Percentiles rank a stretch among this genome's conserved stretches.
These are phyloP conservation scores for Pelochelys cantorii DNA, from an alignment of 2,797 vertebrate species.

Conservation along the genomic window DNA sequence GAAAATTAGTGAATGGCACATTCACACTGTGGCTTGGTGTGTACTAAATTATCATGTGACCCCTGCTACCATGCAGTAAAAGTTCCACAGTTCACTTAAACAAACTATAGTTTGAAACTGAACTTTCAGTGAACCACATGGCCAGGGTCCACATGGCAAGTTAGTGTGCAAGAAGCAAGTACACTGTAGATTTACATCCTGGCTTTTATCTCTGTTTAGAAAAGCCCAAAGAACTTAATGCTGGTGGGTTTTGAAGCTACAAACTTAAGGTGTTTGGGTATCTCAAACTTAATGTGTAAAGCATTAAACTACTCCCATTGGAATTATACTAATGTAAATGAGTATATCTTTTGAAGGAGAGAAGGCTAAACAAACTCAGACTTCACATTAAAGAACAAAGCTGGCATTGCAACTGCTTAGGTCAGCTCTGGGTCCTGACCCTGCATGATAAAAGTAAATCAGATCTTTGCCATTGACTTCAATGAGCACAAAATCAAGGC, in stretches of 20 bases:
- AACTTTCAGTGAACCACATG: background rate
- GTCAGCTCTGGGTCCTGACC: background rate
- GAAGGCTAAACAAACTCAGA: background rate
- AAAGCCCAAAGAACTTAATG: background rate
- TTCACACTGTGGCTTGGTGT: no score
- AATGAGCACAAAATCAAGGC: background rate
- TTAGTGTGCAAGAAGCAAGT: background rate
- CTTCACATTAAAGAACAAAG: background rate
- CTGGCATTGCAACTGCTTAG: background rate
- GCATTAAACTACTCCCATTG: background rate
- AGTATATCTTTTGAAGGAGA: background rate
- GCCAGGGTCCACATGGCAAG: no score
- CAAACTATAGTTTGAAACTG: background rate
- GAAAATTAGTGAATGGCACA: background rate
- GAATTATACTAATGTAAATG: background rate
- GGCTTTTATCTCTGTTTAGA: background rate
- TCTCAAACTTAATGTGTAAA: background rate
- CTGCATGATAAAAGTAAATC: background rate
- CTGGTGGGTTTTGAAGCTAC: background rate
- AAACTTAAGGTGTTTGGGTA: background rate
- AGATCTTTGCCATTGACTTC: background rate
- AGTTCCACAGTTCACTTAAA: background rate
- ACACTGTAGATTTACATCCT: background rate
- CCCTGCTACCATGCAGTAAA: background rate
- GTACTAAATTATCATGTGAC: background rate